Evolutionary conservation across 1,140 invertebrate species (phyloP).

Genomic region (Brachionus koreanus): DNA sequence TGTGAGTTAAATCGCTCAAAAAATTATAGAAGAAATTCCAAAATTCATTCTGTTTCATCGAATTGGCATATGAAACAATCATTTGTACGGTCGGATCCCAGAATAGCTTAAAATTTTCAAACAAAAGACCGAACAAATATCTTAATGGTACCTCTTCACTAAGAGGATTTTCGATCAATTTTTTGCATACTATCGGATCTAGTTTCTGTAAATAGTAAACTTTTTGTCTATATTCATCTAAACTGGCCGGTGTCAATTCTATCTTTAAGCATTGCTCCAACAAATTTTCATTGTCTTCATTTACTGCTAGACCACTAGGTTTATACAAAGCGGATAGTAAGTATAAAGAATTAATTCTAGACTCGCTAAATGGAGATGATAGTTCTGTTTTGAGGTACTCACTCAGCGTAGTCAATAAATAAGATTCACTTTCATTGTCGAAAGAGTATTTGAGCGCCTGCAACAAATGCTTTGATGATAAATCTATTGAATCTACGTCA

Average conservation of each 20-base stretch:
- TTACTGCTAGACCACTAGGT: neutral
- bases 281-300: constrained; percentile 49
- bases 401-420: neutral
- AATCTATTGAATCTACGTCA: neutral
- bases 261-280: constrained; percentile 68
- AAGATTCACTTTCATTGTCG: neutral
- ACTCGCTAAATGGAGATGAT: neutral
- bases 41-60: constrained; percentile 67
- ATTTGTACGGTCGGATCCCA: constrained; percentile 77
- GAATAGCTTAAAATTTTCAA: constrained; percentile 78
- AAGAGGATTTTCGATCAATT: constrained; percentile 49
- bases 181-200: constrained; percentile 54
- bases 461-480: neutral
- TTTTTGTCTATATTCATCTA: constrained; percentile 74
- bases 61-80: constrained; percentile 69
- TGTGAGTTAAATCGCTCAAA: constrained; percentile 60
- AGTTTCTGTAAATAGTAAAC: constrained; percentile 71
- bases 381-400: neutral
- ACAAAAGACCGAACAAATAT: constrained; percentile 75
- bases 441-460: neutral
- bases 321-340: neutral
- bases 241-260: constrained; percentile 66
- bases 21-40: constrained; percentile 71
- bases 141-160: constrained; percentile 63
- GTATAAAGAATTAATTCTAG: neutral